Base-by-base conservation (phyloP, 2,113 vertebrate species). In the Mormyrus lacerda region DNA sequence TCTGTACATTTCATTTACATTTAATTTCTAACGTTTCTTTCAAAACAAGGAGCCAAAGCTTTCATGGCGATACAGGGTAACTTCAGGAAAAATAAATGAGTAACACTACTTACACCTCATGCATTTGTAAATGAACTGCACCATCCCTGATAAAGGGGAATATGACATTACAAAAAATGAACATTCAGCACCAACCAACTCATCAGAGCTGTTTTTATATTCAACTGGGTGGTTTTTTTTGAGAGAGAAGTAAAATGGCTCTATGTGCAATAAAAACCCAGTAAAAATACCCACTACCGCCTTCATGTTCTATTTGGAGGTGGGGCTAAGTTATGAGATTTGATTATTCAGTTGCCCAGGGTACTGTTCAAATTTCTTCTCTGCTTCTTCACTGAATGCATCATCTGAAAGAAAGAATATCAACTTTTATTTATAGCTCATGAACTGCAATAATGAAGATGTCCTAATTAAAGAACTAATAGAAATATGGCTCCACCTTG, bases 291-390 rank as follows among this genome's bases (percentile, higher is more conserved):
- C 27, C 51, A 21, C 10, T 27, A 65, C 31, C 27, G 13, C 51
- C 86, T 44, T 61, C 4, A 4, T 87, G 51, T 42, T 39, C 6
- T 42, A 17, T 13, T 39, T 61, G 15, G 35, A 58, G 31, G 35
- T 6, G 3, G 24, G 87, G 51, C 35, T 8, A 8, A 76, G 89
- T 96, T 96, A 99, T 5, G 96, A 95, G 21, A 99, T 96, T 93
- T 97, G 97, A 94, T 99, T 99, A 92, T 97, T 99, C 48, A 97
- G 95, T 94, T 99, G 97, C 42, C 98, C 98, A 0, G 98, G 97
- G 90, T 99, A 99, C 92, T 97, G 97, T 92, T 99, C 98, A 76
- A 99, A 99, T 89, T 92, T 94, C 93, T 92, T 96, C 95, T 97
- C 98, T 51, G 97, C 98, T 93, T 99, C 98, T 79, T 99, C 98